phyloP scores from a whole-genome alignment of 2,888 invertebrate species.

The Frankliniella intonsa region DNA sequence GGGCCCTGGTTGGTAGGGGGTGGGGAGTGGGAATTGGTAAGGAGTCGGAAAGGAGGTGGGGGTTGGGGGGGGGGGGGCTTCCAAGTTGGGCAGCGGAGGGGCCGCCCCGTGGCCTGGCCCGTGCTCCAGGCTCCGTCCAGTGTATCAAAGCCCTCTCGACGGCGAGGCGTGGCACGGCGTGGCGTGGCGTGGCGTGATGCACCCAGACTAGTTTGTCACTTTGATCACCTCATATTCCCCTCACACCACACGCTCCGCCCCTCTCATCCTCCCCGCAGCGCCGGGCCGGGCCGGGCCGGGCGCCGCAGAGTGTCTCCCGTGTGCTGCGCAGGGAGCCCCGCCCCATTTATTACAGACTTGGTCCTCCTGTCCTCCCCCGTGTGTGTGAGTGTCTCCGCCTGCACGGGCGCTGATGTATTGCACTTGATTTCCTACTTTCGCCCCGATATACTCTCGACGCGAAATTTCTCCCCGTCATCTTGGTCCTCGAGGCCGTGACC shows the following conservation, averaged over 20 bases:
- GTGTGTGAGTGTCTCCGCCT: neutral
- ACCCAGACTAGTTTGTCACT: slow-evolving; percentile 17
- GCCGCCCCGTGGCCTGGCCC: too few relatives aligned
- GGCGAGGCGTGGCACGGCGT: too few relatives aligned
- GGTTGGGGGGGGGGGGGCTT: neutral
- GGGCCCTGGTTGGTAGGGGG: neutral
- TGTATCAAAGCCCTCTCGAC: neutral
- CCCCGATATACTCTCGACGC: slow-evolving; percentile 8
- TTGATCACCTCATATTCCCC: slow-evolving; percentile 21
- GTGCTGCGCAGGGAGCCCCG: neutral
- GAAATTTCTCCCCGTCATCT: neutral
- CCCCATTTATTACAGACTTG: neutral
- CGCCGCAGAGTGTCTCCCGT: neutral
- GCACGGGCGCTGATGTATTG: slow-evolving; percentile 1
- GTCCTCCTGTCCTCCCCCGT: neutral
- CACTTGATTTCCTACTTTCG: slow-evolving; percentile 17
- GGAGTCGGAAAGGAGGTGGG: neutral
- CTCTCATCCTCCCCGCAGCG: neutral
- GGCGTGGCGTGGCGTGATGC: neutral
- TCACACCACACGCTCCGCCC: neutral
- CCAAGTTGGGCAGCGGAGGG: too few relatives aligned
- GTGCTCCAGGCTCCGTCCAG: neutral
- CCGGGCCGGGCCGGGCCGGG: neutral
- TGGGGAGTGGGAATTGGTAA: neutral
- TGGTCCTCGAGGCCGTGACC: neutral